These are phyloP conservation scores for Bagarius yarrelli DNA, from an alignment of 2,113 vertebrate genomes.

Conservation along the genomic window DNA sequence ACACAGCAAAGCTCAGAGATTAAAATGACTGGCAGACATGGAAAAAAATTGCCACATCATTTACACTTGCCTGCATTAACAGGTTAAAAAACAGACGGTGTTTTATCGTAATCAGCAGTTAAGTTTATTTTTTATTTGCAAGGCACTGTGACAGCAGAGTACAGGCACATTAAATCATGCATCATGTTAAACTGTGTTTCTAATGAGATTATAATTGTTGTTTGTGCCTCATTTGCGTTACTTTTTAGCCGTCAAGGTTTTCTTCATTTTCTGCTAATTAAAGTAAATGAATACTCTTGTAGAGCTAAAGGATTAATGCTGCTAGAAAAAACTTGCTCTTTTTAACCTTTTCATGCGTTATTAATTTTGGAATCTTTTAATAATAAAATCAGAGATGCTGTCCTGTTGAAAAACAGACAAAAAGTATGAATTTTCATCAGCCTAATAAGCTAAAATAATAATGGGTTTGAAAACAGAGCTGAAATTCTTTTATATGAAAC, in stretches of 20 bases:
- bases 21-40: neutral
- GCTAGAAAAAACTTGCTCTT: neutral
- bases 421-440: neutral
- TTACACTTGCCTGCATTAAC: constrained; percentile 58
- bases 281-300: neutral
- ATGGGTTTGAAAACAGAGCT: neutral
- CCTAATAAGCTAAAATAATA: neutral
- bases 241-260: neutral
- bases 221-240: neutral
- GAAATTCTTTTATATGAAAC: neutral
- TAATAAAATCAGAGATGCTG: neutral
- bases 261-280: neutral
- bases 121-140: constrained; percentile 24
- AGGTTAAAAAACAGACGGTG: constrained; percentile 52
- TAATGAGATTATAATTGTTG: constrained; percentile 27
- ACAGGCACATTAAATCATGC: constrained; percentile 2
- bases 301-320: neutral
- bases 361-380: constrained; percentile 9
- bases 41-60: constrained; percentile 57
- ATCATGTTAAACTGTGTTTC: constrained; percentile 3
- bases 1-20: neutral
- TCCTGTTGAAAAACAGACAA: constrained; percentile 11
- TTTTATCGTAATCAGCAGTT: constrained; percentile 51
- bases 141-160: constrained; percentile 6
- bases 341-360: neutral